phyloP scores from a whole-genome alignment of 2,113 vertebrate species.

The Serilophus lunatus region DNA sequence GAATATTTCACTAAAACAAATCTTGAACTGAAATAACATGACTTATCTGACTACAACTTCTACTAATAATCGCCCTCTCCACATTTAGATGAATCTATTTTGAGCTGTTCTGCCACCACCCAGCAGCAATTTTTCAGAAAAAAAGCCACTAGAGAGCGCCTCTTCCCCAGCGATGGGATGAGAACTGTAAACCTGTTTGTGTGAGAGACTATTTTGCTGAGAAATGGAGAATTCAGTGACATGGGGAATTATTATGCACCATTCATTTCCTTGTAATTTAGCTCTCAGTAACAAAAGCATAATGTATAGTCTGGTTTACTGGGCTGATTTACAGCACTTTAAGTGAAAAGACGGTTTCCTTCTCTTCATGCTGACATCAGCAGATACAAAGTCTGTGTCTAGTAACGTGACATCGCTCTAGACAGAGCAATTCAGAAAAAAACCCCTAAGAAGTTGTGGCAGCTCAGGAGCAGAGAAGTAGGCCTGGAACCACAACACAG shows the following conservation, averaged over 20 bases:
- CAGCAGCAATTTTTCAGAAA: background rate
- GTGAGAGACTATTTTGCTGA: background rate
- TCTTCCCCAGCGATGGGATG: background rate
- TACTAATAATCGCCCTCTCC: background rate
- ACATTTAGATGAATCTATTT: background rate
- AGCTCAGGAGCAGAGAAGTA: background rate
- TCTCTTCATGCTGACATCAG: slow-evolving; percentile 67
- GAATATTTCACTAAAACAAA: background rate
- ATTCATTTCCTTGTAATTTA: slow-evolving; percentile 77
- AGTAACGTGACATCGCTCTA: background rate
- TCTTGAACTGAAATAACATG: background rate
- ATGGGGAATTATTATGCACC: slow-evolving; percentile 68
- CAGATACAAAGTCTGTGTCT: slow-evolving; percentile 44
- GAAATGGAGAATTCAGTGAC: slow-evolving; percentile 53
- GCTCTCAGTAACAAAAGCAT: slow-evolving; percentile 70
- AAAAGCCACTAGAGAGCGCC: slow-evolving; percentile 68
- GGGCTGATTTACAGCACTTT: slow-evolving; percentile 70
- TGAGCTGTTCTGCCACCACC: background rate
- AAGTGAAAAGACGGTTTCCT: slow-evolving; percentile 64
- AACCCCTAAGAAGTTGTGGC: background rate
- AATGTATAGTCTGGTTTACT: slow-evolving; percentile 68
- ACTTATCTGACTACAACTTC: background rate
- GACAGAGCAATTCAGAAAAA: background rate
- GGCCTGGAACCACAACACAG: background rate
- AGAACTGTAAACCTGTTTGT: background rate